Evolutionary conservation across 2,113 vertebrate genomes (phyloP).

Genomic region (Nymphicus hollandicus): DNA sequence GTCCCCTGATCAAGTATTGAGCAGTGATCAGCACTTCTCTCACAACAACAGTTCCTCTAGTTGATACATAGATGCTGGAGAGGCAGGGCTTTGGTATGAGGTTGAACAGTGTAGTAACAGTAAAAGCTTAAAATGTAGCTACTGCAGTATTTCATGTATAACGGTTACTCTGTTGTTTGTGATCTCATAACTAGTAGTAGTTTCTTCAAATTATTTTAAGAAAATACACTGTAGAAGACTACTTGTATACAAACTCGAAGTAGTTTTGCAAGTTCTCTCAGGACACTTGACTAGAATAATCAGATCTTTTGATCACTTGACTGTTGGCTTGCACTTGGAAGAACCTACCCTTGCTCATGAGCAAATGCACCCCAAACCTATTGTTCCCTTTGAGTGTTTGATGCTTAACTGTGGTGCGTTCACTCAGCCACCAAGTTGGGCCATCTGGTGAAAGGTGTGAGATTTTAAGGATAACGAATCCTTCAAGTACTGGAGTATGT

Average conservation of each 20-base stretch:
- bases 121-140: background rate
- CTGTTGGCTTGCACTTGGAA: background rate
- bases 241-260: background rate
- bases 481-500: background rate
- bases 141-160: background rate
- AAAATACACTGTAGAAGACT: background rate
- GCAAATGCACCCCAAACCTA: no score
- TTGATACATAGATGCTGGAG: accelerated
- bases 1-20: background rate
- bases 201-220: background rate
- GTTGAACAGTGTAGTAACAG: background rate
- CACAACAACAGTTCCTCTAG: background rate
- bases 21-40: background rate
- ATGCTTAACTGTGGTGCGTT: background rate
- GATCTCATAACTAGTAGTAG: background rate
- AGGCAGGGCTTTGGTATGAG: background rate
- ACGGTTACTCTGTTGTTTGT: background rate
- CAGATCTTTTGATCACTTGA: background rate
- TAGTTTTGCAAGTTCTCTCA: background rate
- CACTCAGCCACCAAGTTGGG: background rate
- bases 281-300: background rate
- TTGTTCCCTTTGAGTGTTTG: background rate
- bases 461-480: background rate
- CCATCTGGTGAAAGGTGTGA: background rate
- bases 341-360: background rate